Percentiles rank a stretch among this genome's conserved stretches.
Evolutionary conservation across 2,888 invertebrate species (phyloP).

Genomic region (Drosophila phalerata): DNA sequence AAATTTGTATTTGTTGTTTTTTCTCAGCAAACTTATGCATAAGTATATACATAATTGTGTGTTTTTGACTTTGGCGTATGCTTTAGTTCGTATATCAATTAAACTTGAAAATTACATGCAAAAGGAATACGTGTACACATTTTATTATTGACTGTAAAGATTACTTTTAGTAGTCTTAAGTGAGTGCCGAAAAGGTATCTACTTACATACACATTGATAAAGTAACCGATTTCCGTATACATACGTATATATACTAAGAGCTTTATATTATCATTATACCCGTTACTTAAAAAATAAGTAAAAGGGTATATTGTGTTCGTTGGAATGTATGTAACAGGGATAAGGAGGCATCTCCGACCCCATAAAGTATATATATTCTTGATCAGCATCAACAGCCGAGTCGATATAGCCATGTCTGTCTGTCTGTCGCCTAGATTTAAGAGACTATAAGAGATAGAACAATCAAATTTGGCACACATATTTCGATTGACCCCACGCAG

Average conservation of each 20-base stretch:
- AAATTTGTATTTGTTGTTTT: conserved; percentile 9
- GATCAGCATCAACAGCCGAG: too few relatives aligned
- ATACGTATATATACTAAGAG: conserved; percentile 38
- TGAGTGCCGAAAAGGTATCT: conserved; percentile 39
- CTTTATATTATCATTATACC: too few relatives aligned
- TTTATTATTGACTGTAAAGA: conserved; percentile 60
- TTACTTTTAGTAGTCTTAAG: conserved; percentile 63
- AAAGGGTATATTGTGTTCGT: too few relatives aligned
- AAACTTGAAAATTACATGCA: conserved; percentile 19
- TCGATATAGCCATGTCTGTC: too few relatives aligned
- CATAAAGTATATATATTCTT: too few relatives aligned
- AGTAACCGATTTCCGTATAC: conserved; percentile 72
- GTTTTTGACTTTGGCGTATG: conserved; percentile 53
- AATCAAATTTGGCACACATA: too few relatives aligned
- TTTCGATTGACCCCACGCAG: too few relatives aligned
- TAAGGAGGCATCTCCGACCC: too few relatives aligned
- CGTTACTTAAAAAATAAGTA: too few relatives aligned
- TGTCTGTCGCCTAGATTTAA: too few relatives aligned
- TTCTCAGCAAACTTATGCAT: not conserved
- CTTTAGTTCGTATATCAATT: conserved; percentile 51
- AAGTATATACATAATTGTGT: conserved; percentile 32
- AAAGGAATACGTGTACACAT: conserved; percentile 34
- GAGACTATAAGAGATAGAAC: too few relatives aligned
- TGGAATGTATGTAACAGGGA: too few relatives aligned
- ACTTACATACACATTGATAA: conserved; percentile 61